Evolutionary conservation across 2,888 invertebrate genomes (phyloP).

Genomic region (Volucella inanis): DNA sequence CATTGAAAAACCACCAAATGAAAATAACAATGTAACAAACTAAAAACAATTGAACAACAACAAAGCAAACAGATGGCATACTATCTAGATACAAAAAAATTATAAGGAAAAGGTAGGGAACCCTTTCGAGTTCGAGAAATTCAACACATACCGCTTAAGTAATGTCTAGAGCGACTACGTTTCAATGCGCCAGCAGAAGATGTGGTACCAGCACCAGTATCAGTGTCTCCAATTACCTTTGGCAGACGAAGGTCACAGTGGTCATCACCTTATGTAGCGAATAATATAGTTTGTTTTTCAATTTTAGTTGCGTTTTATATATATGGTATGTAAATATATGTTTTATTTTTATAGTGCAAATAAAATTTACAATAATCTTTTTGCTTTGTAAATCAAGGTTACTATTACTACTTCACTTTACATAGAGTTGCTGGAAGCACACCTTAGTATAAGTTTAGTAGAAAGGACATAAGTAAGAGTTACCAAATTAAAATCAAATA

Average conservation of each 20-base stretch:
- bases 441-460: slow-evolving; percentile 31
- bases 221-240: slow-evolving; percentile 81
- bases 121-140: slow-evolving; percentile 39
- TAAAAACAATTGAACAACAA: slow-evolving; percentile 30
- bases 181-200: slow-evolving; percentile 80
- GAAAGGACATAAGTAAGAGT: slow-evolving; percentile 33
- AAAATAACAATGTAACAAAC: background rate
- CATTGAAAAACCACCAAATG: slow-evolving; percentile 13
- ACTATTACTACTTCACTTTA: background rate
- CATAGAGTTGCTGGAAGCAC: slow-evolving; percentile 19
- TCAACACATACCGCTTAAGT: slow-evolving; percentile 81
- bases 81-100: slow-evolving; percentile 8
- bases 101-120: slow-evolving; percentile 22
- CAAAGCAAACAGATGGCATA: slow-evolving; percentile 22
- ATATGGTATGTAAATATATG: slow-evolving; percentile 5
- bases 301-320: slow-evolving; percentile 43
- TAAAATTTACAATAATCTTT: slow-evolving; percentile 29
- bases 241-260: slow-evolving; percentile 80
- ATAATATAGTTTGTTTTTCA: slow-evolving; percentile 62
- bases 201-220: slow-evolving; percentile 77
- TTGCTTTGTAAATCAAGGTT: slow-evolving; percentile 12
- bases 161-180: slow-evolving; percentile 82
- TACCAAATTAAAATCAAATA: slow-evolving; percentile 34
- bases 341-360: slow-evolving; percentile 29
- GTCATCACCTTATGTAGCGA: slow-evolving; percentile 71